These are phyloP conservation scores for Pocota personata DNA, from an alignment of 2,888 invertebrate genomes.

Conservation along the genomic window DNA sequence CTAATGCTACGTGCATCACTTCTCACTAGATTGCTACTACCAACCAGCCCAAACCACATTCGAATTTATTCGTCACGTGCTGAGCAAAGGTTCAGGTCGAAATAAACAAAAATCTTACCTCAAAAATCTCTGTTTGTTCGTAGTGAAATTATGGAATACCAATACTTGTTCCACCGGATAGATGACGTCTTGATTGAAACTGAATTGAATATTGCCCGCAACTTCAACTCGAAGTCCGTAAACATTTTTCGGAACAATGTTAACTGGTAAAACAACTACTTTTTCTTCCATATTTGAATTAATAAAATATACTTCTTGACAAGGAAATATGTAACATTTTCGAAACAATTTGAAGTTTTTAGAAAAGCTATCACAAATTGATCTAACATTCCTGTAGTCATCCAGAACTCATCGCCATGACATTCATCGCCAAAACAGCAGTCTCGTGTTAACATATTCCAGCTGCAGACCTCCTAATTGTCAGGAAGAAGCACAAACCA, in stretches of 20 bases:
- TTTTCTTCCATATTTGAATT: constrained; percentile 55
- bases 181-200: constrained; percentile 89
- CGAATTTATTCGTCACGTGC: too few species aligned
- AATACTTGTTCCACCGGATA: constrained; percentile 92
- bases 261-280: constrained; percentile 75
- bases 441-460: not conserved
- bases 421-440: constrained; percentile 17
- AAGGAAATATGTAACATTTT: not conserved
- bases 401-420: constrained; percentile 27
- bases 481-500: not conserved
- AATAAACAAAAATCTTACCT: constrained; percentile 78
- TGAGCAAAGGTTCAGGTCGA: not conserved
- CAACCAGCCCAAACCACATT: too few species aligned
- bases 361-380: constrained; percentile 46
- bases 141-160: constrained; percentile 88
- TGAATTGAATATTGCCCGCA: constrained; percentile 88
- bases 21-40: too few species aligned
- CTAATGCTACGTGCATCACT: too few species aligned
- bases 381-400: constrained; percentile 38
- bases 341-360: constrained; percentile 17
- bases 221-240: constrained; percentile 82
- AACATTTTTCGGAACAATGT: constrained; percentile 80
- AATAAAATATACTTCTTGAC: not conserved
- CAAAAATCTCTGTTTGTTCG: constrained; percentile 89
- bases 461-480: not conserved